Conservation (phyloP, 2,797 vertebrate species). For the Margarornis squamiger region DNA sequence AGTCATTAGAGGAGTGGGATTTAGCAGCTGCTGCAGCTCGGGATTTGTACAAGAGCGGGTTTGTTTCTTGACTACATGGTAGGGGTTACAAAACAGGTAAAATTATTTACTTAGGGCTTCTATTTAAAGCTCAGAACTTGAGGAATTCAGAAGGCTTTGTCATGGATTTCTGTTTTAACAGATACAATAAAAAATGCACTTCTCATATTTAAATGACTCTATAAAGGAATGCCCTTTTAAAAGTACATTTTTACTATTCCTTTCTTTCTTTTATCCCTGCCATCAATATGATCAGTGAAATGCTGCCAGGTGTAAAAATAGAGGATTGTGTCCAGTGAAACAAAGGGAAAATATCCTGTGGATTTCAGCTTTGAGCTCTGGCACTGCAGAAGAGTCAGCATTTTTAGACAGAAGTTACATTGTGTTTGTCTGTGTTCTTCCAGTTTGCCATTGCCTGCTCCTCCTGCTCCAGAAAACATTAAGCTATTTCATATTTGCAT, state of each 20-base stretch:
- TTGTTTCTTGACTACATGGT: not conserved
- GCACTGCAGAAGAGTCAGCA: not conserved
- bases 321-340: not conserved
- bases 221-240: not conserved
- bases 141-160: not conserved
- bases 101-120: not conserved
- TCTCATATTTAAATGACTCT: not conserved
- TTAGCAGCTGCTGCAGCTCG: slow-evolving; percentile 29
- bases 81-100: not conserved
- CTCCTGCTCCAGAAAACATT: not conserved
- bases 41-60: not conserved
- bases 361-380: not conserved
- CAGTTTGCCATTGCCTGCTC: not conserved
- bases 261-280: not conserved
- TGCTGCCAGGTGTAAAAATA: not conserved
- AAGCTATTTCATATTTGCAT: not conserved
- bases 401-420: not conserved
- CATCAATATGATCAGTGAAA: not conserved
- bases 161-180: not conserved
- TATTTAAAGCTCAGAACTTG: not conserved
- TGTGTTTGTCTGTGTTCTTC: not conserved
- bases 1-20: slow-evolving; percentile 44
- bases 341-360: not conserved
- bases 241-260: not conserved
- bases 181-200: not conserved